Base-by-base conservation (phyloP, 2,113 vertebrate species). In the Laterallus jamaicensis region DNA sequence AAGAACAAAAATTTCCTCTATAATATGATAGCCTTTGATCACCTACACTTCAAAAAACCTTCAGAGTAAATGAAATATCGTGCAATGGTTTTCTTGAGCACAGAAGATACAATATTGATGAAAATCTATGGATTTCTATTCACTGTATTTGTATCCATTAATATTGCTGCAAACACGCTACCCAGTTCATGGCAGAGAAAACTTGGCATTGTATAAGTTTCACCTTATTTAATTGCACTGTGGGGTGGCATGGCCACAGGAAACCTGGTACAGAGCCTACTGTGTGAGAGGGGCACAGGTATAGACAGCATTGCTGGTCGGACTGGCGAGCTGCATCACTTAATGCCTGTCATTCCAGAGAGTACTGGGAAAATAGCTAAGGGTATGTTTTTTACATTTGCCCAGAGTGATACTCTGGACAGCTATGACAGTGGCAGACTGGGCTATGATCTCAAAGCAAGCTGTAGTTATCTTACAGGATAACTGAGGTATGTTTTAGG, bases 1-100 rank as follows among this genome's bases (percentile, higher is more conserved):
- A 69, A 62, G 58, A 94, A 90, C 76, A 82, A 83, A 66, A 55
- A 31, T 8, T 69, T 83, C 32, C 39, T 76, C 76, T 82, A 13
- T 25, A 55, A 50, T 86, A 73, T 16, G 52, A 92, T 80, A 90
- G 28, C 67, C 84, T 95, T 96, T 83, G 82, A 96, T 95, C 88
- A 95, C 16, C 49, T 52, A 21, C 91, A 29, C 67, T 73, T 86
- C 39, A 78, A 55, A 74, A 64, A 85, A 73, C 5, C 91, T 87
- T 87, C 77, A 77, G 92, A 90, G 87, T 37, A 90, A 84, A 68
- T 59, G 6, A 66, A 92, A 68, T 32, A 50, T 15, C 37, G 55
- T 54, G 28, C 28, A 68, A 39, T 8, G 28, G 3, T 37, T 88
- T 97, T 90, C 60, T 91, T 71, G 71, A 93, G 37, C 54, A 47